Conservation (phyloP, 2,888 invertebrate genomes). For the Tanypteryx hageni region DNA sequence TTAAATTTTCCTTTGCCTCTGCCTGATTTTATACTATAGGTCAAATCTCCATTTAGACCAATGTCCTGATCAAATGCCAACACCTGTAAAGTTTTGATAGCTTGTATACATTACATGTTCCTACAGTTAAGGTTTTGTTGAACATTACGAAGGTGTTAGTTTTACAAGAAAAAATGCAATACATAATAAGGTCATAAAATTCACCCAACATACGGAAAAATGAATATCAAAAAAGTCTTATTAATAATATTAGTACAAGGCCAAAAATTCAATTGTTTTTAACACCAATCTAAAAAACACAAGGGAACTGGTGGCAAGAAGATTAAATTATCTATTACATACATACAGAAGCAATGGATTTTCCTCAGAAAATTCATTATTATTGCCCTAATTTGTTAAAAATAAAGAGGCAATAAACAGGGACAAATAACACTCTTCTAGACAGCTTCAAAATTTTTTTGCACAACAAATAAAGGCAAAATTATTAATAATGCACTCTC, state of each 20-base stretch:
- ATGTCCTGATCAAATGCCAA: slow-evolving; percentile 89
- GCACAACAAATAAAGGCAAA: slow-evolving; percentile 55
- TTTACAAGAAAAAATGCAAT: slow-evolving; percentile 55
- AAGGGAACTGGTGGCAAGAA: slow-evolving; percentile 48
- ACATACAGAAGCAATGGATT: slow-evolving; percentile 63
- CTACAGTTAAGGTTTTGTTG: neutral
- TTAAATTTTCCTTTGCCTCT: slow-evolving; percentile 88
- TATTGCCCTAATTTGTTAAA: slow-evolving; percentile 62
- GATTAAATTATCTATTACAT: slow-evolving; percentile 64
- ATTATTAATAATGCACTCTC: slow-evolving; percentile 50
- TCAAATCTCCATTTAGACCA: slow-evolving; percentile 89
- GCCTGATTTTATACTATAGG: slow-evolving; percentile 88
- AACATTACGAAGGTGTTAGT: slow-evolving; percentile 31
- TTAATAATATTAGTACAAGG: slow-evolving; percentile 63
- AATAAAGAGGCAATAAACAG: slow-evolving; percentile 44
- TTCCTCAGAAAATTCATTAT: slow-evolving; percentile 55
- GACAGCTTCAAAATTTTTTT: slow-evolving; percentile 60
- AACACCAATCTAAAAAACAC: slow-evolving; percentile 55
- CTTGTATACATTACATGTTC: neutral
- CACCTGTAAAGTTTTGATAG: slow-evolving; percentile 77
- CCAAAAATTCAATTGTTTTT: slow-evolving; percentile 34
- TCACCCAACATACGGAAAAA: slow-evolving; percentile 54
- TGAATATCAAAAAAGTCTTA: slow-evolving; percentile 29
- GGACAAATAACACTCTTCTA: slow-evolving; percentile 54
- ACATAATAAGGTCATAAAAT: slow-evolving; percentile 47